Evolutionary conservation across 2,113 vertebrate genomes (phyloP).

Genomic region (Pipa parva): DNA sequence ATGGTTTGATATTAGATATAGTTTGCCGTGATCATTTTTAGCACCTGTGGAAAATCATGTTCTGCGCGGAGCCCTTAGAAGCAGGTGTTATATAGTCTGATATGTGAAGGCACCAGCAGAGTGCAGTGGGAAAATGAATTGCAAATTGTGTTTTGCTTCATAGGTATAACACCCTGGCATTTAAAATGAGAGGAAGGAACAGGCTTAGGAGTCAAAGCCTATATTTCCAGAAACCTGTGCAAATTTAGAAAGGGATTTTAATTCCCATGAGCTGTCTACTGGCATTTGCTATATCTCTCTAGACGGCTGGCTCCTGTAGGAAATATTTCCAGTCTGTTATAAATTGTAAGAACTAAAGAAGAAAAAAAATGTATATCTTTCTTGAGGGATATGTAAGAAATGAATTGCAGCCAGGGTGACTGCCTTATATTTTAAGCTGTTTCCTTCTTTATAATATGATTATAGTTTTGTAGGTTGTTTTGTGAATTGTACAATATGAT

Average conservation of each 20-base stretch:
- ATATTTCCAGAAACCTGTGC: not conserved
- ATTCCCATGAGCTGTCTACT: slow-evolving; percentile 13
- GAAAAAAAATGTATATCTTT: too few relatives aligned
- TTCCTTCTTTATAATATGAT: not conserved
- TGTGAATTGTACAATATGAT: too few relatives aligned
- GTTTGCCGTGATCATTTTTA: slow-evolving; percentile 1
- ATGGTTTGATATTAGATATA: not conserved
- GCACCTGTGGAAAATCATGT: slow-evolving; percentile 13
- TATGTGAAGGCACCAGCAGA: not conserved
- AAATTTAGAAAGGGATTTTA: slow-evolving; percentile 20
- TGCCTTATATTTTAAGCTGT: not conserved
- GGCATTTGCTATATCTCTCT: slow-evolving; percentile 23
- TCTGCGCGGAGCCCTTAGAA: not conserved
- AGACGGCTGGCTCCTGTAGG: not conserved
- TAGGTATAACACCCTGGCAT: slow-evolving; percentile 5
- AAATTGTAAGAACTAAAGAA: not conserved
- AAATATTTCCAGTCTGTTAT: slow-evolving; percentile 13
- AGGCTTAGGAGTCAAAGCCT: not conserved
- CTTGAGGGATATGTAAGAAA: not conserved
- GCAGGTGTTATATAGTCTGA: slow-evolving; percentile 5
- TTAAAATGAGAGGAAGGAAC: not conserved
- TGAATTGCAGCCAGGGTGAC: not conserved
- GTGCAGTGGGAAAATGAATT: not conserved
- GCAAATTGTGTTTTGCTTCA: not conserved
- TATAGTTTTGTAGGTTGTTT: not conserved